phyloP scores from a whole-genome alignment of 2,797 vertebrate species.

The Mycteria americana region DNA sequence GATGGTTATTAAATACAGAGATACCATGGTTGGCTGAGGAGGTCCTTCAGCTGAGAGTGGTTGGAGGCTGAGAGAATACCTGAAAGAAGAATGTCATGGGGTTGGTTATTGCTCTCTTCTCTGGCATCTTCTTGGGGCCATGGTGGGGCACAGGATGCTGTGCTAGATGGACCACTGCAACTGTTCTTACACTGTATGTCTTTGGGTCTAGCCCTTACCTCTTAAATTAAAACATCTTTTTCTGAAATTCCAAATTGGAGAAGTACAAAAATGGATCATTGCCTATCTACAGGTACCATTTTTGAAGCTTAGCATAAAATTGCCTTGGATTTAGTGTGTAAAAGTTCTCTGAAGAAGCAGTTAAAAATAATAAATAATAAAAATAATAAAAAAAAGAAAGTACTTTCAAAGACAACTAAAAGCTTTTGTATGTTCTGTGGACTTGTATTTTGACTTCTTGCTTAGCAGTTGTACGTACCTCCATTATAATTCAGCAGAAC shows the following conservation, averaged over 20 bases:
- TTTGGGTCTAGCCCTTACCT: not conserved
- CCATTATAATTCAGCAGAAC: not conserved
- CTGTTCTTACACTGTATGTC: not conserved
- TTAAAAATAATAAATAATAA: too few relatives aligned
- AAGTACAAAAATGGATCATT: not conserved
- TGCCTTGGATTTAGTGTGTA: not conserved
- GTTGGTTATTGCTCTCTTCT: not conserved
- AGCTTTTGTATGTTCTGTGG: not conserved
- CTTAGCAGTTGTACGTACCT: not conserved
- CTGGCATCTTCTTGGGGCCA: not conserved
- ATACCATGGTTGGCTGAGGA: not conserved
- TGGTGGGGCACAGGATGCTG: not conserved
- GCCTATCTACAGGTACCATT: not conserved
- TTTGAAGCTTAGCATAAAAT: not conserved
- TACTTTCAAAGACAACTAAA: not conserved
- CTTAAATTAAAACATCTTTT: not conserved
- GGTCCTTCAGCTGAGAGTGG: not conserved
- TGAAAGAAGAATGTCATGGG: not conserved
- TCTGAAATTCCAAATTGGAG: not conserved
- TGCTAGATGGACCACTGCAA: not conserved
- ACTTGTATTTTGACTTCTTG: not conserved
- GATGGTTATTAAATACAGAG: not conserved
- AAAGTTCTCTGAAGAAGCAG: not conserved
- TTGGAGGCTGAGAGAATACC: not conserved
- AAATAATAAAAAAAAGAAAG: not conserved